These are phyloP conservation scores for Clarias macrocephalus DNA, from an alignment of 2,113 vertebrate genomes.

Conservation along the genomic window DNA sequence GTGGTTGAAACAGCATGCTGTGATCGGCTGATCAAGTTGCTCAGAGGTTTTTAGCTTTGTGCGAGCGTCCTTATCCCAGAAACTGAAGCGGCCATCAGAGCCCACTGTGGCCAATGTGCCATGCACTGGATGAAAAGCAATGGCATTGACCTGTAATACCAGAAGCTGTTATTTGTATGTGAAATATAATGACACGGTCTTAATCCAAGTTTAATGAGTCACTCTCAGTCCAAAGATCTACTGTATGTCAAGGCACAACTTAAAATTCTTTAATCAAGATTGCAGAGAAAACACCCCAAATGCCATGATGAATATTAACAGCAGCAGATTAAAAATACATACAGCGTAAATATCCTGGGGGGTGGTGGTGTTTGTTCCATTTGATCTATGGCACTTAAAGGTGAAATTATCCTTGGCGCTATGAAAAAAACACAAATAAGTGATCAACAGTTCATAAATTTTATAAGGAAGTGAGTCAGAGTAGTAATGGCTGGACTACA, in stretches of 20 bases:
- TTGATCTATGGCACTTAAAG: conserved; percentile 98
- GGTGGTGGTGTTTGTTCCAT: conserved; percentile 96
- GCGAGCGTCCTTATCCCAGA: conserved; percentile 99
- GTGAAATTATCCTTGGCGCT: conserved; percentile 99
- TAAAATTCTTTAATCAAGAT: not conserved
- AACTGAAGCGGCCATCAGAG: conserved; percentile 97
- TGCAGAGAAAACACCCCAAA: not conserved
- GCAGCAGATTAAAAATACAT: conserved; percentile 55
- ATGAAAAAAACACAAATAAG: conserved; percentile 25
- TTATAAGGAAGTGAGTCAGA: not conserved
- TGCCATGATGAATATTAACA: not conserved
- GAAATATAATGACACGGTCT: not conserved
- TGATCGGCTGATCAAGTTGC: conserved; percentile 94
- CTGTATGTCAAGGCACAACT: not conserved
- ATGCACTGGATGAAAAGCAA: conserved; percentile 95
- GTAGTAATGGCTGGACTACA: not conserved
- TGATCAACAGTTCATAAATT: not conserved
- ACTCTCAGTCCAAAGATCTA: not conserved
- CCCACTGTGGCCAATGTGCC: conserved; percentile 95
- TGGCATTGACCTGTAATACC: conserved; percentile 86
- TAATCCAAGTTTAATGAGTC: not conserved
- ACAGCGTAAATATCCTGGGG: conserved; percentile 99
- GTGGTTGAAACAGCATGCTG: conserved; percentile 94
- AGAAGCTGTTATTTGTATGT: not conserved
- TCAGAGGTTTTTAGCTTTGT: conserved; percentile 98